Evolutionary conservation across 2,797 vertebrate genomes (phyloP).

Genomic region (Mus caroli): DNA sequence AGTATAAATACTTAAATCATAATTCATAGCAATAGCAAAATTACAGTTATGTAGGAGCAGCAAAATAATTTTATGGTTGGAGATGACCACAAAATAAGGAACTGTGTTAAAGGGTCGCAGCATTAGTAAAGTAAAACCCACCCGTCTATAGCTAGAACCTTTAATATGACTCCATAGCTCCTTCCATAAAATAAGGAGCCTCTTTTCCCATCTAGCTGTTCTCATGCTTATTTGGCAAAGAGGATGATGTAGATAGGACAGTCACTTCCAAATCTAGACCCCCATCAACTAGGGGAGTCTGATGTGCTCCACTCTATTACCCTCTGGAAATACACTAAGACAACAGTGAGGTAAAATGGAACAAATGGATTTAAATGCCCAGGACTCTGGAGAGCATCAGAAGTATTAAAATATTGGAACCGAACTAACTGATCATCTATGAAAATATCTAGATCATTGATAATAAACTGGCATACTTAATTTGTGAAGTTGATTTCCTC

Average conservation of each 20-base stretch:
- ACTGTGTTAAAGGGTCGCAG: neutral
- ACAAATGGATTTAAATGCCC: neutral
- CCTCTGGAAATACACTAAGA: neutral
- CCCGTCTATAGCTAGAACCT: neutral
- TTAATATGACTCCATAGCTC: neutral
- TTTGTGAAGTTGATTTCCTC: constrained; percentile 12
- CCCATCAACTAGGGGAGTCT: neutral
- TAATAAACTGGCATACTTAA: neutral
- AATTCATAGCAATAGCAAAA: neutral
- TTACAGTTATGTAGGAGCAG: neutral
- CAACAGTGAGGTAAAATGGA: neutral
- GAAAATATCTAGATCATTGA: neutral
- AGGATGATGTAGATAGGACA: neutral
- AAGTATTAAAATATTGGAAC: constrained; percentile 38
- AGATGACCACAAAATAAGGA: neutral
- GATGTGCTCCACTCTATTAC: neutral
- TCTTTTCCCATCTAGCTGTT: neutral
- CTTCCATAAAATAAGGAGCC: neutral
- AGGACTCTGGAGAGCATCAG: neutral
- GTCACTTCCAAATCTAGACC: neutral
- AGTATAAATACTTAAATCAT: neutral
- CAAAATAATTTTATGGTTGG: neutral
- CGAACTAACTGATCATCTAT: neutral
- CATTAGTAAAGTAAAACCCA: neutral
- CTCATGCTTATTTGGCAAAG: neutral